Base-by-base conservation (phyloP, 1,140 invertebrate genomes). In the Zaprionus africanus region DNA sequence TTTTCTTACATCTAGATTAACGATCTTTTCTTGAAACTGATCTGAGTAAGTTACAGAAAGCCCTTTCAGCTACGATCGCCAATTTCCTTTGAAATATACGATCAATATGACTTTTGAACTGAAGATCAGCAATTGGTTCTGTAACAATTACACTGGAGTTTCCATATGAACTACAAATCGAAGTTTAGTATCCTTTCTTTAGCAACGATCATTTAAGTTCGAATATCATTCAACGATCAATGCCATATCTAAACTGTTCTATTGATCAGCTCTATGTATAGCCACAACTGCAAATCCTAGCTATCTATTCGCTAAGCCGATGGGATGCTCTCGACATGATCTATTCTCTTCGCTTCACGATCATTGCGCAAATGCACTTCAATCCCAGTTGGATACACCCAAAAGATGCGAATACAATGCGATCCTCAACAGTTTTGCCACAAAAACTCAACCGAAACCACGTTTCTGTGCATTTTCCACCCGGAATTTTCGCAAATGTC, bases 381-480 rank as follows among this genome's bases (percentile, higher is more conserved):
- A 65, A 43, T 17, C 43, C 28, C 46, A 53, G 31, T 53, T 12
- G 38, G 24, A 41, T 6, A 26, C 38, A 1, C 17, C 22, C 19
- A 13, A 5, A 36, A 22, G 24, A 57, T 38, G 11, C 41, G 2
- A 36, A 5, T 9, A 76, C 60, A 76, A 76, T 64, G 60, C 5
- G 53, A 4, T 24, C 43, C 36, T 68, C 28, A 28, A 63, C 9
- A 41, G 12, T 38, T 70, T 63, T 49, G 28, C 22, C 26, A 71
- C 66, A 78, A 69, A 78, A 51, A 38, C 12, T 38, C 28, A 54
- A 78, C 41, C 62, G 41, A 43, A 9, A 36, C 38, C 49, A 51
- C 76, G 56, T 80, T 83, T 80, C 31, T 79, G 43, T 49, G 46
- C 80, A 87, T 83, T 83, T 43, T 88, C 80, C 88, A 49, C 66